Percentiles rank a stretch among this genome's conserved stretches.
These are phyloP conservation scores for Camponotus floridanus DNA, from an alignment of 1,140 invertebrate genomes.

Conservation along the genomic window DNA sequence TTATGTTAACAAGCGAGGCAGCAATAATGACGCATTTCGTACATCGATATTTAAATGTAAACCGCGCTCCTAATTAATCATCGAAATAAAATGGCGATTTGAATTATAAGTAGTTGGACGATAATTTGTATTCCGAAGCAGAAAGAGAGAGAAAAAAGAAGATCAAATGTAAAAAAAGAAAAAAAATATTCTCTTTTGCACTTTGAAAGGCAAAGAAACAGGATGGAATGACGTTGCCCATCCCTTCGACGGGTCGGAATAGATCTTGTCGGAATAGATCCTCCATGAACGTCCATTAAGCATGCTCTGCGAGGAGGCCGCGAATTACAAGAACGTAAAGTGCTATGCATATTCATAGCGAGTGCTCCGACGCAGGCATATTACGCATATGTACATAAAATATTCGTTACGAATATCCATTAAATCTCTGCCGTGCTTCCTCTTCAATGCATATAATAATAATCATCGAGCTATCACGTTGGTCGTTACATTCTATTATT, in stretches of 20 bases:
- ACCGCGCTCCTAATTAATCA: slow-evolving; percentile 16
- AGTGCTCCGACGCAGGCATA: not conserved
- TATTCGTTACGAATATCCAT: not conserved
- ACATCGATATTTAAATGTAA: slow-evolving; percentile 29
- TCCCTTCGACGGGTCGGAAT: not conserved
- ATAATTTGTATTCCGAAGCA: not conserved
- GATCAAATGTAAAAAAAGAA: not conserved
- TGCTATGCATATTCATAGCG: slow-evolving; percentile 42
- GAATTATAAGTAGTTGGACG: slow-evolving; percentile 11
- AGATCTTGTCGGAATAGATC: slow-evolving; percentile 25
- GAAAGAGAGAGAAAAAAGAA: not conserved
- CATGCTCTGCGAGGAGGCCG: not conserved
- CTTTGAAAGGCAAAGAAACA: not conserved
- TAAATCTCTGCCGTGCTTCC: slow-evolving; percentile 4
- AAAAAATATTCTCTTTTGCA: not conserved
- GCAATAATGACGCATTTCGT: not conserved
- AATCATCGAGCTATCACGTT: not conserved
- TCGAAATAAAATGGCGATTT: not conserved
- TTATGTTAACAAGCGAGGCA: not conserved
- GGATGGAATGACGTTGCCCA: not conserved
- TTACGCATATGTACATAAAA: slow-evolving; percentile 26
- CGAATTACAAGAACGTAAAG: slow-evolving; percentile 48
- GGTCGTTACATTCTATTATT: not conserved
- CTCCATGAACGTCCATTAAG: slow-evolving; percentile 28
- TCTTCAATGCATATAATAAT: slow-evolving; percentile 37